Evolutionary conservation across 2,888 invertebrate genomes (phyloP).

Genomic region (Lacanobia wlatinum): DNA sequence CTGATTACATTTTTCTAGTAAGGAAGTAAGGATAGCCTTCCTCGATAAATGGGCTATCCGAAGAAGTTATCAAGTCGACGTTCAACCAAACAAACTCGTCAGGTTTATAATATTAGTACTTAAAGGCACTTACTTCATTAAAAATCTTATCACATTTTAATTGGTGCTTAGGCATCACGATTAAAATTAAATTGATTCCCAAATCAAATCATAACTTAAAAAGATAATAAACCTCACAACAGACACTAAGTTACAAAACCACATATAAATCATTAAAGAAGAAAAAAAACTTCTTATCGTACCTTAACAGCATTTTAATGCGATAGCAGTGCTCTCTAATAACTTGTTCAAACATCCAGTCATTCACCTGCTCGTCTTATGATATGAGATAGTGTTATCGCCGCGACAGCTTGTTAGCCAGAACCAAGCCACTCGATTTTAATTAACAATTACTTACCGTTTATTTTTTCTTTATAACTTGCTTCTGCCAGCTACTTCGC

Average conservation of each 20-base stretch:
- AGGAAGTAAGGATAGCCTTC: no score
- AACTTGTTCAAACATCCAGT: slow-evolving; percentile 79
- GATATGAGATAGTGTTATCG: slow-evolving; percentile 76
- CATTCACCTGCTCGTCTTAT: slow-evolving; percentile 83
- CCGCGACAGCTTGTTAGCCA: slow-evolving; percentile 62
- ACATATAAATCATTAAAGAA: slow-evolving; percentile 45
- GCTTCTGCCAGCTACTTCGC: no score
- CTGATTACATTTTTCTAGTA: no score
- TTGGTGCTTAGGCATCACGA: not conserved
- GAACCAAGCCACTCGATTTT: slow-evolving; percentile 39
- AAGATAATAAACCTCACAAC: slow-evolving; percentile 23
- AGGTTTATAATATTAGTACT: no score
- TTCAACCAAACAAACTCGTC: no score
- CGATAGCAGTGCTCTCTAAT: slow-evolving; percentile 76
- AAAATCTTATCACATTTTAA: not conserved
- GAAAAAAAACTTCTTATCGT: slow-evolving; percentile 46
- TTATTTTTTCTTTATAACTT: slow-evolving; percentile 28
- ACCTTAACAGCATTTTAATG: slow-evolving; percentile 75
- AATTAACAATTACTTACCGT: slow-evolving; percentile 63
- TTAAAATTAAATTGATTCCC: slow-evolving; percentile 12
- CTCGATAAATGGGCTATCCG: no score
- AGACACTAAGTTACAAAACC: slow-evolving; percentile 32
- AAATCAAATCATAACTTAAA: slow-evolving; percentile 1
- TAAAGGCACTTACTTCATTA: no score
- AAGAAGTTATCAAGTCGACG: no score